phyloP scores from a whole-genome alignment of 1,140 invertebrate species.

The Saccostrea echinata region DNA sequence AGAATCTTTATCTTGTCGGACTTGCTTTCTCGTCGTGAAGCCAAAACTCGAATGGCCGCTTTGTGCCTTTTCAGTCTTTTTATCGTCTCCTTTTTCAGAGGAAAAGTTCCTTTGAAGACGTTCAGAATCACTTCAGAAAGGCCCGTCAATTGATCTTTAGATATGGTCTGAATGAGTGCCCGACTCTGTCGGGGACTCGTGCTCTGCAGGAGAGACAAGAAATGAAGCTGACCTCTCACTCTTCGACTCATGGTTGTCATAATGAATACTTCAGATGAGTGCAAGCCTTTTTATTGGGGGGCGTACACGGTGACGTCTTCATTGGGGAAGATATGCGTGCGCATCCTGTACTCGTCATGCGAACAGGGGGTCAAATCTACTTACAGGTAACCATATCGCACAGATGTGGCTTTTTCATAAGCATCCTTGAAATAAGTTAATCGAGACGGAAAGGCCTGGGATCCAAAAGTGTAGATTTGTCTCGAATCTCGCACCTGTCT shows the following conservation, averaged over 20 bases:
- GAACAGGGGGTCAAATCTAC: slow-evolving; percentile 41
- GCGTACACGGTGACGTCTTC: slow-evolving; percentile 27
- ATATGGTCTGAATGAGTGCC: slow-evolving; percentile 11
- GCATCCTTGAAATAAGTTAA: slow-evolving; percentile 46
- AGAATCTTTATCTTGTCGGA: background rate
- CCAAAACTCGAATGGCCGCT: background rate
- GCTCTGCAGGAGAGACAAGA: background rate
- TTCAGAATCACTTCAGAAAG: slow-evolving; percentile 43
- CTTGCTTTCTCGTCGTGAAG: background rate
- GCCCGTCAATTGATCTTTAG: background rate
- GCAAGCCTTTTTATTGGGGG: background rate
- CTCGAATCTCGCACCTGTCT: slow-evolving; percentile 44
- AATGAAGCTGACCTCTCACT: background rate
- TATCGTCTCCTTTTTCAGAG: background rate
- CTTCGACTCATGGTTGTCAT: background rate
- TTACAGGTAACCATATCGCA: slow-evolving; percentile 44
- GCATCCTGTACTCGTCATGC: slow-evolving; percentile 31
- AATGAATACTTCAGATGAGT: background rate
- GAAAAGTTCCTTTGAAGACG: slow-evolving; percentile 22
- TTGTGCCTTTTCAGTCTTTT: background rate
- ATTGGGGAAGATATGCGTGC: slow-evolving; percentile 45
- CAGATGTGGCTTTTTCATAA: slow-evolving; percentile 41
- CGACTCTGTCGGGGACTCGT: slow-evolving; percentile 35
- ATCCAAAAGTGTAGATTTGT: slow-evolving; percentile 45
- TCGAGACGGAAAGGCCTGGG: slow-evolving; percentile 47